Percentiles rank a stretch among this genome's conserved stretches.
These are phyloP conservation scores for Palloptera scutellata DNA, from an alignment of 2,888 invertebrate species.

Conservation along the genomic window DNA sequence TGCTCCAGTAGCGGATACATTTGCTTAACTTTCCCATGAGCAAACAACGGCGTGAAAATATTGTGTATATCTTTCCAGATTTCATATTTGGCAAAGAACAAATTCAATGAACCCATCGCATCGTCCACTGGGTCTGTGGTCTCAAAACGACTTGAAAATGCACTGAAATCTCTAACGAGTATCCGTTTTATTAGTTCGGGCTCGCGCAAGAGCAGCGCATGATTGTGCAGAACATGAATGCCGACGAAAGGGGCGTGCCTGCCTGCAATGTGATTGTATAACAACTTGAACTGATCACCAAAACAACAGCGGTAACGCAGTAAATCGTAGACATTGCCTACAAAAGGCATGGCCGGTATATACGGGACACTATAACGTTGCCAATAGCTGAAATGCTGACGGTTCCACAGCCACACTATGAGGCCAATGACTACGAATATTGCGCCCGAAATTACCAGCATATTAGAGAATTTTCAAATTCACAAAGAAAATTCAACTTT, in stretches of 20 bases:
- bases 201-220: slow-evolving; percentile 62
- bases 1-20: slow-evolving; percentile 55
- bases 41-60: slow-evolving; percentile 64
- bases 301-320: slow-evolving; percentile 52
- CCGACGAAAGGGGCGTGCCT: slow-evolving; percentile 53
- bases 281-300: slow-evolving; percentile 53
- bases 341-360: slow-evolving; percentile 55
- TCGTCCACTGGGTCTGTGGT: slow-evolving; percentile 55
- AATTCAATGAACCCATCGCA: slow-evolving; percentile 60
- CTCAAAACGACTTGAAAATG: slow-evolving; percentile 57
- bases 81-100: slow-evolving; percentile 64
- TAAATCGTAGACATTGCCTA: slow-evolving; percentile 62
- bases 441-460: background rate
- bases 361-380: slow-evolving; percentile 52
- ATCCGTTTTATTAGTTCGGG: slow-evolving; percentile 64
- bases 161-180: slow-evolving; percentile 63
- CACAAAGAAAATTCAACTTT: background rate
- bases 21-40: slow-evolving; percentile 57
- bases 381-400: slow-evolving; percentile 50
- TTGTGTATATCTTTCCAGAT: slow-evolving; percentile 62
- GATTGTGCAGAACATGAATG: slow-evolving; percentile 64
- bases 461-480: background rate
- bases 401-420: slow-evolving; percentile 54
- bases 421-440: background rate
- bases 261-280: slow-evolving; percentile 51